These are phyloP conservation scores for Machimus atricapillus DNA, from an alignment of 2,888 invertebrate genomes.

Conservation along the genomic window DNA sequence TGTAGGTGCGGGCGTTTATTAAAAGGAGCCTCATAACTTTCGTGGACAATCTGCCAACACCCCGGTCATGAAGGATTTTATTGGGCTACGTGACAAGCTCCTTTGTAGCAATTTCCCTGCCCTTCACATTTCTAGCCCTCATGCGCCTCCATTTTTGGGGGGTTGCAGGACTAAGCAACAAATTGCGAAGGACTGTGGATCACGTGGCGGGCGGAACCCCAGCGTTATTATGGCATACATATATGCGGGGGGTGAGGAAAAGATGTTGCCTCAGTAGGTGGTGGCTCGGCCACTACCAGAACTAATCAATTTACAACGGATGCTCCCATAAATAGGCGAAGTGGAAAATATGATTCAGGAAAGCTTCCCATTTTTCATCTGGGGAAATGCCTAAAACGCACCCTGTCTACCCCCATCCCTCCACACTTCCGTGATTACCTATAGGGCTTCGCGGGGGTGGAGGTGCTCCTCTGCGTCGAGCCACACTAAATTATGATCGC, in stretches of 20 bases:
- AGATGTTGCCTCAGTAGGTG: not conserved
- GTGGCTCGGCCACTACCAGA: not conserved
- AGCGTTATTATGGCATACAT: not conserved
- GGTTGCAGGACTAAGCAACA: not conserved
- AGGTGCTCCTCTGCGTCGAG: not conserved
- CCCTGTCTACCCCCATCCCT: not conserved
- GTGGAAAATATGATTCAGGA: constrained; percentile 15
- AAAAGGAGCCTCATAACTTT: constrained; percentile 36
- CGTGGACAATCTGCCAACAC: constrained; percentile 26
- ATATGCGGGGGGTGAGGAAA: not conserved
- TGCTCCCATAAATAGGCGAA: constrained; percentile 26
- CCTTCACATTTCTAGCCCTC: not conserved
- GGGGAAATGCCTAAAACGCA: not conserved
- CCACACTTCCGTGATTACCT: not conserved
- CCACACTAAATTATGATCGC: constrained; percentile 11
- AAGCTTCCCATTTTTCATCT: constrained; percentile 19
- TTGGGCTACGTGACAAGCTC: constrained; percentile 31
- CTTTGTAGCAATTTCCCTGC: not conserved
- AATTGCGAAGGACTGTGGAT: not conserved
- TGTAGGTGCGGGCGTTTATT: constrained; percentile 23
- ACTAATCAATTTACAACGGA: constrained; percentile 28
- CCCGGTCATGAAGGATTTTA: constrained; percentile 29
- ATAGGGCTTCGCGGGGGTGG: not conserved
- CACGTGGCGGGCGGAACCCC: not conserved
- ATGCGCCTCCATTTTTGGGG: not conserved